Base-by-base conservation (phyloP, 2,113 vertebrate genomes). In the Chamaetylas fuelleborni region DNA sequence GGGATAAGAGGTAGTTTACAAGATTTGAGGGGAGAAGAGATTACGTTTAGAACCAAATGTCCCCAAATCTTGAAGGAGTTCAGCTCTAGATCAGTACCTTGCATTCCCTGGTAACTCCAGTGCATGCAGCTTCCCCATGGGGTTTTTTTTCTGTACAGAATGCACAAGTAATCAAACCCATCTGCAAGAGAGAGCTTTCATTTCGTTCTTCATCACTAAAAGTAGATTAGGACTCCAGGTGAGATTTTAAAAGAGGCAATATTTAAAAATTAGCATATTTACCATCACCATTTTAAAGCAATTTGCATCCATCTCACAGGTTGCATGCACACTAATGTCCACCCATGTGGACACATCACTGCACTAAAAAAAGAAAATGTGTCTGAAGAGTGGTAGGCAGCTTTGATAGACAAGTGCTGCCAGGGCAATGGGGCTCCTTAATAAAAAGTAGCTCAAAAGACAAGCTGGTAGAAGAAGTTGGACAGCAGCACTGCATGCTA, bases 221-320 rank as follows among this genome's bases (percentile, higher is more conserved):
- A 95, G 92, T 67, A 84, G 69, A 80, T 45, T 77, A 92, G 29
- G 69, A 78, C 91, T 88, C 81, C 83, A 71, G 72, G 78, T 81
- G 83, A 82, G 61, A 95, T 71, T 93, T 93, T 81, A 93, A 91
- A 86, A 47, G 81, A 93, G 70, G 88, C 36, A 31, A 26, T 81
- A 97, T 70, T 97, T 95, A 14, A 92, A 95, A 86, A 77, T 95
- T 62, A 83, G 92, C 90, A 77, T 93, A 89, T 97, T 94, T 89
- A 86, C 71, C 71, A 40, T 54, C 48, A 96, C 51, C 29, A 79
- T 88, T 94, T 92, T 65, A 45, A 92, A 91, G 92, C 87, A 81
- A 97, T 97, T 97, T 93, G 17, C 50, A 79, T 96, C 86, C 40
- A 88, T 92, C 73, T 71, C 81, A 60, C 60, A 69, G 38, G 54